Conservation (phyloP, 2,113 vertebrate species). For the Pelecanoides urinatrix region DNA sequence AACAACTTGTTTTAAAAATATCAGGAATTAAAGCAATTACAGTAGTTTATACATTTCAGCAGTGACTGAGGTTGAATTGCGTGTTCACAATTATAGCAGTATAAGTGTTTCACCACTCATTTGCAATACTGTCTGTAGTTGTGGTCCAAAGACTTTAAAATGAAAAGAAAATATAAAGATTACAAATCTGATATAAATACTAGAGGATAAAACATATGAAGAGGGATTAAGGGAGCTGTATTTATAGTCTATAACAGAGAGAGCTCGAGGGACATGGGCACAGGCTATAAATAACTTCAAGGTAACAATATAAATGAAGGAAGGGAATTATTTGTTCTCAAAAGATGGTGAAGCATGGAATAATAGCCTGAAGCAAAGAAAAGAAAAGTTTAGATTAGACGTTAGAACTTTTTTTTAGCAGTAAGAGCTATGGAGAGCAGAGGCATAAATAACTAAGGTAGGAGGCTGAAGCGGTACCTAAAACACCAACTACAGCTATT, state of each 20-base stretch:
- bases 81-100: neutral
- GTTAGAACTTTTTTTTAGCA: neutral
- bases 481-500: neutral
- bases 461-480: neutral
- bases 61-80: neutral
- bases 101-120: neutral
- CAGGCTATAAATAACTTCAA: conserved; percentile 69
- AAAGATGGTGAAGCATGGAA: conserved; percentile 25
- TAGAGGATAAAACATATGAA: conserved; percentile 49
- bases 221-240: conserved; percentile 62
- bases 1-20: neutral
- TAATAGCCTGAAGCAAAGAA: conserved; percentile 31
- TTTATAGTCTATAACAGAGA: conserved; percentile 58
- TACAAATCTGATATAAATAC: conserved; percentile 43
- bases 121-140: neutral
- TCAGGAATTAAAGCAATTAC: neutral
- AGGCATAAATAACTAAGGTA: conserved; percentile 14
- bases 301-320: conserved; percentile 67
- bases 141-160: neutral
- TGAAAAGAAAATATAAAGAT: conserved; percentile 14
- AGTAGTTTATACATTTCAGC: neutral
- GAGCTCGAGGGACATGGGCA: conserved; percentile 33
- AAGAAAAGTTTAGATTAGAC: conserved; percentile 19
- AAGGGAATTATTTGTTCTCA: conserved; percentile 66
- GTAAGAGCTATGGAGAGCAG: neutral